Evolutionary conservation across 2,888 invertebrate species (phyloP), one percentile per base, ranked within the genome.

Genomic region (Drosophila limbata): DNA sequence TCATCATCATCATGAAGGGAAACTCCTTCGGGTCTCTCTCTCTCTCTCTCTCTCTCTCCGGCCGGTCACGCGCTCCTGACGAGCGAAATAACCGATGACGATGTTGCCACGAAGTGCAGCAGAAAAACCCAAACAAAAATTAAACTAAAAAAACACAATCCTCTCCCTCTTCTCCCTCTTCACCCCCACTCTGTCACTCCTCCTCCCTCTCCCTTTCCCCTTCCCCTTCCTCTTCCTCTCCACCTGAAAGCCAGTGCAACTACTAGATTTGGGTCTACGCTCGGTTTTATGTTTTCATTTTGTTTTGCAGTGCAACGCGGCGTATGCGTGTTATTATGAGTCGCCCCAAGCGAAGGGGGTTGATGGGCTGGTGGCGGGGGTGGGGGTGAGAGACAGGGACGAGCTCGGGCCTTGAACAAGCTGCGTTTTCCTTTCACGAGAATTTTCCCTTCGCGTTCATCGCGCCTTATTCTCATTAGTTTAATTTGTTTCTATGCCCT

Each of bases 271-370:
- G 66, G 61, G 64, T 65, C 75, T 72, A 53, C 71, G 71, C 66
- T 78, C 69, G 79, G 63, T 77, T 86, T 86, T 84, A 84, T 82
- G 84, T 84, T 84, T 87, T 82, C 81, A 77, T 79, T 81, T 84
- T 72, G 73, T 59, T 6, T 6, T 5, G 28, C 61, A 66, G 69
- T 81, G 75, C 75, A 69, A 79, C 77, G 73, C 69, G 77, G 79
- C 80, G 87, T 84, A 81, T 86, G 82, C 84, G 84, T 86, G 70
- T 69, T 84, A 69, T 81, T 74, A 72, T 73, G 71, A 60, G 60
- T 45, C 42, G 61, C 64, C 33, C 42, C 19, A 25, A 19, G 42
- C 10, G 25, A 40, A 19, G 13, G n/a, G 33, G 17, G 17, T 28
- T 15, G 31, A 45, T 31, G 17, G 33, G 45, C 4, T 44, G 25